A percentile compares a stretch with the other conserved stretches of the same genome.
These are phyloP conservation scores for Bibio marci DNA, from an alignment of 2,888 invertebrate genomes.

Conservation along the genomic window DNA sequence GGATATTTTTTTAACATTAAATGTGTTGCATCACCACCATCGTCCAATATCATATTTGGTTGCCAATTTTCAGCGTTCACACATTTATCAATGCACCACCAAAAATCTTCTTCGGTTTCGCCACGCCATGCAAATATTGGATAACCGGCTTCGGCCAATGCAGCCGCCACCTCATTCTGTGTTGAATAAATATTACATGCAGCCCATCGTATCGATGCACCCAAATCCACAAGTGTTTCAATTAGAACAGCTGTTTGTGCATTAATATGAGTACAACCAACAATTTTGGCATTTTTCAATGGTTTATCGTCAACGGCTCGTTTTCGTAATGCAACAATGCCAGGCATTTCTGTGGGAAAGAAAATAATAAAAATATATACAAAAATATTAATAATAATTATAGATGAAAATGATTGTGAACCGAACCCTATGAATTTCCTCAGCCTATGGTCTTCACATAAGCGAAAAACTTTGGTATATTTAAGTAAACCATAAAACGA, in stretches of 20 bases:
- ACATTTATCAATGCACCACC: slow-evolving; percentile 98
- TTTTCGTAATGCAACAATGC: slow-evolving; percentile 85
- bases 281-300: slow-evolving; percentile 85
- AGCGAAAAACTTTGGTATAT: too few relatives aligned
- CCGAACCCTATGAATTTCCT: not conserved
- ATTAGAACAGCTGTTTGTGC: slow-evolving; percentile 94
- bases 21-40: slow-evolving; percentile 94
- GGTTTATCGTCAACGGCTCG: slow-evolving; percentile 89
- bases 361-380: too few relatives aligned
- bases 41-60: slow-evolving; percentile 95
- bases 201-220: slow-evolving; percentile 88
- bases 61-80: slow-evolving; percentile 86
- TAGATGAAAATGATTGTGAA: slow-evolving; percentile 7
- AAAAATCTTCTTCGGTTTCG: slow-evolving; percentile 94
- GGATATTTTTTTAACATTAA: slow-evolving; percentile 92
- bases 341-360: slow-evolving; percentile 98
- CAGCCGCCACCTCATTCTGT: slow-evolving; percentile 93
- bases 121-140: slow-evolving; percentile 94
- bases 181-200: slow-evolving; percentile 98
- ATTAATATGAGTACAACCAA: slow-evolving; percentile 96
- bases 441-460: too few relatives aligned
- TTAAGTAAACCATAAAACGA: too few relatives aligned
- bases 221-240: slow-evolving; percentile 73
- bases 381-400: slow-evolving; percentile 12
- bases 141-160: slow-evolving; percentile 76